Base-by-base conservation (phyloP, 2,888 invertebrate genomes). In the Theretra japonica region DNA sequence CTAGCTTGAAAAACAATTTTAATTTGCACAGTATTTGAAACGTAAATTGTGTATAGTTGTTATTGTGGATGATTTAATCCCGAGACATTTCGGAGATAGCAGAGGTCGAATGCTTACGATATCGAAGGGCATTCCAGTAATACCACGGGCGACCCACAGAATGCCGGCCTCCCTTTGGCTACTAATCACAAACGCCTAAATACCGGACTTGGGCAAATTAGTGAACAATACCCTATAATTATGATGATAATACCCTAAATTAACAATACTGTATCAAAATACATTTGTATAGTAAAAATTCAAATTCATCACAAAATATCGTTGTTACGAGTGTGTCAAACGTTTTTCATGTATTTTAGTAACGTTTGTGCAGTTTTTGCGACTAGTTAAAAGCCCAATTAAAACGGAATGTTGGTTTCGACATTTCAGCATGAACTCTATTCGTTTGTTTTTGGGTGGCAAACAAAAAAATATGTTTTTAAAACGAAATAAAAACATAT, bases 101-200 rank as follows among this genome's bases (percentile, higher is more conserved):
- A 41, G 41, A 60, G 48, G 68, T 19, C 69, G 65, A 25, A 57
- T 73, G 79, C 50, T 80, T 77, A 76, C 76, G 70, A 72, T 73
- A 75, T 75, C 71, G 72, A 75, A 77, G 74, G 77, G 79, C 85
- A 89, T 88, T 86, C 86, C 86, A 75, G 80, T 82, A 85, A 86
- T 86, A 77, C 81, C 83, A 73, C 74, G 73, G 86, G 87, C 77
- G 75, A 77, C 80, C 87, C 87, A 73, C 83, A 83, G 82, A 83
- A 87, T 86, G 81, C 82, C 76, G 82, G 78, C 70, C 72, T 74
- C 72, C 71, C 74, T 72, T 74, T 73, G 79, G 79, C 75, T 78
- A 78, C 79, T 76, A 79, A 83, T 82, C 79, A 79, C 76, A 71
- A 77, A 74, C 77, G 74, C 69, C 74, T 73, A 80, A 77, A 81